Evolutionary conservation across 2,888 invertebrate genomes (phyloP), one percentile per base, ranked within the genome.

Genomic region (Troglohyphantes excavatus): DNA sequence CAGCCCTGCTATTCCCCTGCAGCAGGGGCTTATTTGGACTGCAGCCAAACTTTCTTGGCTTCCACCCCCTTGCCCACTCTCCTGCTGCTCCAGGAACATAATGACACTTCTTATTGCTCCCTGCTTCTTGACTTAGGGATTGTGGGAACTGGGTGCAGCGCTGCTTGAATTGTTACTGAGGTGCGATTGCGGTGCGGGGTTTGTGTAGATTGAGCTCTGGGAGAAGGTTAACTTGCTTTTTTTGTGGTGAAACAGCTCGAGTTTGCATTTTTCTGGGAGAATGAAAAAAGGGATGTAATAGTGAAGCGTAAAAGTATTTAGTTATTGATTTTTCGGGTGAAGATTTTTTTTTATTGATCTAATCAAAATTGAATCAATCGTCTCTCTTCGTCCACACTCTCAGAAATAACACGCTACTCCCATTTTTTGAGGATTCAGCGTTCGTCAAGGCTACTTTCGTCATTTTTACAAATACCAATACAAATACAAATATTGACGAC

Each of bases 141-240:
- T 5, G 53, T 53, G 13, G 53, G 5, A 53, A 53, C 5, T 53
- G 53, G 17, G 17, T 33, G 3, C 13, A 13, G 53, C n/a, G 53
- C 53, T n/a, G 53, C 53, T 13, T 53, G 53, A 53, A 53, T 53
- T 53, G n/a, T 53, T 53, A 53, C 53, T 53, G 53, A 53, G 53
- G n/a, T 33, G 9, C 3, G 33, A n/a, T 53, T 13, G 53, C 5
- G 13, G n/a, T 53, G 53, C 13, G 13, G 17, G 53, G 9, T 53
- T n/a, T 53, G 17, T 13, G 53, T 53, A 0, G 53, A 17, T 46
- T 53, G 13, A n/a, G n/a, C 17, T 13, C n/a, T n/a, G 17, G n/a
- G 53, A 6, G 53, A 53, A 53, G 9, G 53, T 53, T 53, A 53
- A n/a, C n/a, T n/a, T n/a, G 53, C 17, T 17, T n/a, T 9, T 13